Conservation (phyloP, 2,797 vertebrate species). For the Scolopax bukidnonensis region DNA sequence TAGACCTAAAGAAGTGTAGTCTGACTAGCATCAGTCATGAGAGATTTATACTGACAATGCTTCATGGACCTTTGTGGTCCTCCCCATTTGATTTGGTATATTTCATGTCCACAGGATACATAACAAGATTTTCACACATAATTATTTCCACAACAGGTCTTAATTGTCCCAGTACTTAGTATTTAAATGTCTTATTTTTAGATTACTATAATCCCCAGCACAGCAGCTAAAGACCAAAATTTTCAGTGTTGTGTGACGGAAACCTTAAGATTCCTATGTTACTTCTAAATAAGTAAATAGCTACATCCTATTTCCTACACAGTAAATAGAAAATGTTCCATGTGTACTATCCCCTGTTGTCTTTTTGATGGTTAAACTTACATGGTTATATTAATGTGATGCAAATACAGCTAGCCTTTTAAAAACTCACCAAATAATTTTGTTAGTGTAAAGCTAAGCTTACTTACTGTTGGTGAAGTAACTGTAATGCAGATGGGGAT, state of each 20-base stretch:
- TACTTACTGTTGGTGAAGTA: not conserved
- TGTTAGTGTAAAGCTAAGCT: not conserved
- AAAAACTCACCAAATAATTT: not conserved
- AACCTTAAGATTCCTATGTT: not conserved
- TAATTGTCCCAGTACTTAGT: not conserved
- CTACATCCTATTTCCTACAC: not conserved
- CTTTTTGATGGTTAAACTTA: not conserved
- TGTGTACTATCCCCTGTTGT: not conserved
- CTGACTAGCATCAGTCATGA: not conserved
- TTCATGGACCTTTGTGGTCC: not conserved
- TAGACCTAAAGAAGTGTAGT: not conserved
- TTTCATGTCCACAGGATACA: not conserved
- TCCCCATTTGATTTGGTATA: not conserved
- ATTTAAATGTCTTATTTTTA: not conserved
- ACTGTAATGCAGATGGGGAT: not conserved
- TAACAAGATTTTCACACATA: not conserved
- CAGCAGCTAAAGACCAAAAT: not conserved
- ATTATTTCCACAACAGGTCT: not conserved
- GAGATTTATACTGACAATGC: not conserved
- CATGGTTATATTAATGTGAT: not conserved
- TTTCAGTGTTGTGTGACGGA: not conserved
- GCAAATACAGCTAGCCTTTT: not conserved
- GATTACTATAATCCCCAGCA: not conserved
- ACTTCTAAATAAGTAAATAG: not conserved
- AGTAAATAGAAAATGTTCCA: not conserved